phyloP scores from a whole-genome alignment of 2,797 vertebrate species.

The Phoebastria nigripes region DNA sequence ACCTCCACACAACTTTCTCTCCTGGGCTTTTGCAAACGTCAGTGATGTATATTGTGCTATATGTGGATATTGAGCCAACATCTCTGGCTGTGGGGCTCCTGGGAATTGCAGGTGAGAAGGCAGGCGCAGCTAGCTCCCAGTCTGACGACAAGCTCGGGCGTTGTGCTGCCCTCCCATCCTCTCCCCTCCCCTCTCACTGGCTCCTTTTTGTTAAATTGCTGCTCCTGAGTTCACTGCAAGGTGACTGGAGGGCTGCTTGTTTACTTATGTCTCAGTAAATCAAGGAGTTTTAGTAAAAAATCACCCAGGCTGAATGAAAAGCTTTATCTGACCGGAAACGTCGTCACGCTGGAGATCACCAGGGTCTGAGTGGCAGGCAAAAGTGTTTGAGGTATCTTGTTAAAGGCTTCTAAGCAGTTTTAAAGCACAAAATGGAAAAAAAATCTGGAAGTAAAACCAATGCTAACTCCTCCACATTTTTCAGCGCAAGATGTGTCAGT shows the following conservation, averaged over 20 bases:
- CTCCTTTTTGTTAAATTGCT: neutral
- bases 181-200: neutral
- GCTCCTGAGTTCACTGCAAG: neutral
- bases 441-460: neutral
- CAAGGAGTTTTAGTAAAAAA: neutral
- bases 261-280: neutral
- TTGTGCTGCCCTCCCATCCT: neutral
- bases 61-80: neutral
- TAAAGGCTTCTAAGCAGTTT: neutral
- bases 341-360: neutral
- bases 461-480: neutral
- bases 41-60: accelerated
- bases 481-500: neutral
- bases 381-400: neutral
- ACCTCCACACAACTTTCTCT: neutral
- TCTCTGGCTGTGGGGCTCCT: neutral
- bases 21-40: neutral
- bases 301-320: neutral
- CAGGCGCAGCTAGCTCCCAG: neutral
- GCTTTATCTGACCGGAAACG: neutral
- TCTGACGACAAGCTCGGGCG: neutral
- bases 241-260: neutral
- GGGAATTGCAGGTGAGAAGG: neutral
- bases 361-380: neutral
- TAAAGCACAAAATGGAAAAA: neutral